Conservation (phyloP, 1,140 invertebrate species). For the Apis cerana region DNA sequence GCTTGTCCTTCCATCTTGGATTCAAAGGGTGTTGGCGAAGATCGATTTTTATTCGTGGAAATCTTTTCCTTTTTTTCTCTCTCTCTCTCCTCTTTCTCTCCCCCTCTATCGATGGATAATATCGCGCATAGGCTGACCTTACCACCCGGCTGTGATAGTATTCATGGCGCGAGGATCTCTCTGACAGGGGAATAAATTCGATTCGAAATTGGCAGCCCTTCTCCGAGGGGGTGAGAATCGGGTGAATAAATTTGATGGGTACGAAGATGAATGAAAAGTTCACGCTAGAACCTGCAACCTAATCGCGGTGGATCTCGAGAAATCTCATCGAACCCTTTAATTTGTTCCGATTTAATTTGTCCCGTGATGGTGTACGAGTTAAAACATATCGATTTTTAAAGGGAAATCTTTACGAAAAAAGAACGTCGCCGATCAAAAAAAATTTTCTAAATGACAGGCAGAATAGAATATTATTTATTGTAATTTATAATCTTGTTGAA, state of each 20-base stretch:
- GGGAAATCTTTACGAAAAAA: too few relatives aligned
- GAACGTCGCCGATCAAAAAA: too few relatives aligned
- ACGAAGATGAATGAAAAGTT: conserved; percentile 15
- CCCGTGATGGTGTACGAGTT: too few relatives aligned
- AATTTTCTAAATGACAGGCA: too few relatives aligned
- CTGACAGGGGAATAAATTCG: conserved; percentile 25
- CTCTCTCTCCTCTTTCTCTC: neutral
- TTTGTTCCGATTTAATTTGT: too few relatives aligned
- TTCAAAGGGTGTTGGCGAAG: neutral
- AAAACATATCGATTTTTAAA: too few relatives aligned
- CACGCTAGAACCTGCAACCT: too few relatives aligned
- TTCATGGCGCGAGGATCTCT: conserved; percentile 6
- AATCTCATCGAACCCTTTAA: too few relatives aligned
- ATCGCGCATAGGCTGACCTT: neutral
- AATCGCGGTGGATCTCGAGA: too few relatives aligned
- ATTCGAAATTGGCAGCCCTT: conserved; percentile 23
- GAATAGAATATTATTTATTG: too few relatives aligned
- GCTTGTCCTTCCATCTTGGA: neutral
- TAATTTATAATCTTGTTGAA: too few relatives aligned
- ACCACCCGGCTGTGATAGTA: neutral
- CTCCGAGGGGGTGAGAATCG: neutral
- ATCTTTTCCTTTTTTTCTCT: neutral
- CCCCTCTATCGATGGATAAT: neutral
- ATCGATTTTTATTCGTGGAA: conserved; percentile 15
- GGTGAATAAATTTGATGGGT: conserved; percentile 4